A percentile compares a stretch with the other conserved stretches of the same genome.
phyloP scores from a whole-genome alignment of 2,797 vertebrate species.

The Micrastur ruficollis region DNA sequence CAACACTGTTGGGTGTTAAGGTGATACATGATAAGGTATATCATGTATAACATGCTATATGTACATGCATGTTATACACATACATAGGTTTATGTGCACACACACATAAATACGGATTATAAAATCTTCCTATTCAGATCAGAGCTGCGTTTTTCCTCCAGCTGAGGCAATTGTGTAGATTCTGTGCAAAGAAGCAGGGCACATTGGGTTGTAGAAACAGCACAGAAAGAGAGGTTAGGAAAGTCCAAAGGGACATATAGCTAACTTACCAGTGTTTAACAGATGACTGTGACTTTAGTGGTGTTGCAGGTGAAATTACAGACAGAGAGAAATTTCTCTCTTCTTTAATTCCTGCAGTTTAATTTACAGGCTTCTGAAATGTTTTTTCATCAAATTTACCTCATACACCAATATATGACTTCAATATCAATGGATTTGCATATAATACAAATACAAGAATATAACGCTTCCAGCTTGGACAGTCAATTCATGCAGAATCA shows the following conservation, averaged over 20 bases:
- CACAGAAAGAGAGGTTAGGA: background rate
- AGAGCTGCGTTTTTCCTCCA: background rate
- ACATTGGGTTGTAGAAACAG: background rate
- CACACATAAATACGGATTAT: background rate
- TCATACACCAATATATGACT: background rate
- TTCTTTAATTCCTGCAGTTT: background rate
- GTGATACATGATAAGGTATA: background rate
- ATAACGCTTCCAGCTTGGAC: conserved; percentile 31
- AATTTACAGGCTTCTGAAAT: background rate
- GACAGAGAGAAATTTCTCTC: background rate
- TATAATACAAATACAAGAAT: background rate
- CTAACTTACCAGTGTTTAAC: background rate
- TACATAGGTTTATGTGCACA: background rate
- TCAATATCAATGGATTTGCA: conserved; percentile 14
- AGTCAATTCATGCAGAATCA: conserved; percentile 22
- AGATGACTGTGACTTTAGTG: background rate
- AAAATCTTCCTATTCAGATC: background rate
- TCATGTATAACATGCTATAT: background rate
- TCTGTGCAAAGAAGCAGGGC: background rate
- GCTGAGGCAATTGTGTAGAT: background rate
- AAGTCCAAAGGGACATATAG: background rate
- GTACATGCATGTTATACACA: background rate
- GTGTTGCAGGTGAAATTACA: background rate
- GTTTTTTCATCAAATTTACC: conserved; percentile 9
- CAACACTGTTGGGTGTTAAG: background rate